Base-by-base conservation (phyloP, 2,888 invertebrate species). In the Pheosia tremula region DNA sequence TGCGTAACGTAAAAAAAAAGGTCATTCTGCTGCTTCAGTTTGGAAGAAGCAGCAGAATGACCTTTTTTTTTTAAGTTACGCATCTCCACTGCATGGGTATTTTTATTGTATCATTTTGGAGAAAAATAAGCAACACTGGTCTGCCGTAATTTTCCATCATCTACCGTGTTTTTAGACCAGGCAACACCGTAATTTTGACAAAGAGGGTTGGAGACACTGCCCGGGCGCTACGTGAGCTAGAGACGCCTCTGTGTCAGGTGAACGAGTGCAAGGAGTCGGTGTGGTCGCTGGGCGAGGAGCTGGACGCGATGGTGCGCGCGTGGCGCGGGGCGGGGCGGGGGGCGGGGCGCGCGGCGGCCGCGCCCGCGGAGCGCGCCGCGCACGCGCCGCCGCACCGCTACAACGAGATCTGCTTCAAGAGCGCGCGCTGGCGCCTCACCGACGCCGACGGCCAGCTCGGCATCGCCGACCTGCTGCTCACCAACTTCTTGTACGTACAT, bases 401-500 rank as follows among this genome's bases (percentile, higher is more conserved):
- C 87, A 91, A 91, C 86, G 91, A 99, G 93, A 99, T 99, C 79
- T 99, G 98, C 89, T 99, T 99, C 90, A 99, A 99, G 89, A 98
- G 98, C 80, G 99, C 99, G 5, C 97, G 98, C 81, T 99, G 99
- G 99, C 91, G 99, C 50, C 95, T 99, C 71, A 99, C 99, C 0
- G 99, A 99, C 86, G 97, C 97, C 0, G 99, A 99, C 90, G 99
- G 99, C 0, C 99, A 99, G 89, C 96, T 99, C 60, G 99, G 99
- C 64, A 98, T 99, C 70, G 98, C 99, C 0, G 99, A 99, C 92
- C 95, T 99, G 63, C 97, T 98, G 62, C 95, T 99, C 4, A 97
- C 98, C 62, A 99, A 99, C 86, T 99, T 99, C 89, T 93, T 99
- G 95, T 98, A 83, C 93, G 95, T 74, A 41, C n/a, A 36, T 10